phyloP scores from a whole-genome alignment of 2,797 vertebrate species.

The Anniella stebbinsi region DNA sequence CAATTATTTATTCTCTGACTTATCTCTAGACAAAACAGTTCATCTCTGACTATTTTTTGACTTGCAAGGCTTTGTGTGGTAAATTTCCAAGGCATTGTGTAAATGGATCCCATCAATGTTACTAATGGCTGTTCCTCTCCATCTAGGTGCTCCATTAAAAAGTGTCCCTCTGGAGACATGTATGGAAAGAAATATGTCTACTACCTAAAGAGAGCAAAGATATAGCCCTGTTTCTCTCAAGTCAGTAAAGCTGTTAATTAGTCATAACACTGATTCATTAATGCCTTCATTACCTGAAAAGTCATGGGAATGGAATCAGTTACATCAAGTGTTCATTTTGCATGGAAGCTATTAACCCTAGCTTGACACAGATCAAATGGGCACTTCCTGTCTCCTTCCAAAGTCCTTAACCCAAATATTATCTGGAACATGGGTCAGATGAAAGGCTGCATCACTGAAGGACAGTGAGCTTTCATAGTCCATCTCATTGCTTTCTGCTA shows the following conservation, averaged over 20 bases:
- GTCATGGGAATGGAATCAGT: slow-evolving; percentile 41
- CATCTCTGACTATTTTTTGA: slow-evolving; percentile 3
- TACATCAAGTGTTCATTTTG: slow-evolving; percentile 42
- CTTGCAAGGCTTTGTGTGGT: background rate
- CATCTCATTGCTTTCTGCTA: background rate
- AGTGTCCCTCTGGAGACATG: slow-evolving; percentile 3
- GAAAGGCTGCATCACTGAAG: too few species aligned
- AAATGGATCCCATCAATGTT: background rate
- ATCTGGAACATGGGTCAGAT: background rate
- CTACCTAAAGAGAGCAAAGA: slow-evolving; percentile 8
- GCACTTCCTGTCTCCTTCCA: background rate
- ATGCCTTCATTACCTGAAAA: slow-evolving; percentile 57
- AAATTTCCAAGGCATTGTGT: slow-evolving; percentile 20
- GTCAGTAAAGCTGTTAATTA: slow-evolving; percentile 51
- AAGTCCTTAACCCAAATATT: slow-evolving; percentile 9
- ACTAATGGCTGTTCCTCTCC: background rate
- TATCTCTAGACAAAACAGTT: background rate
- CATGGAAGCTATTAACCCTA: slow-evolving; percentile 37
- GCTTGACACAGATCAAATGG: background rate
- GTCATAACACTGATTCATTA: slow-evolving; percentile 50
- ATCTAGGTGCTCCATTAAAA: background rate
- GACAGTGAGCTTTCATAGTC: background rate
- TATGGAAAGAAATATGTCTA: slow-evolving; percentile 15
- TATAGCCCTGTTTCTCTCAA: slow-evolving; percentile 43
- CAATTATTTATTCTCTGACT: background rate